These are phyloP conservation scores for Semicossyphus pulcher DNA, from an alignment of 2,113 vertebrate genomes.

Conservation along the genomic window DNA sequence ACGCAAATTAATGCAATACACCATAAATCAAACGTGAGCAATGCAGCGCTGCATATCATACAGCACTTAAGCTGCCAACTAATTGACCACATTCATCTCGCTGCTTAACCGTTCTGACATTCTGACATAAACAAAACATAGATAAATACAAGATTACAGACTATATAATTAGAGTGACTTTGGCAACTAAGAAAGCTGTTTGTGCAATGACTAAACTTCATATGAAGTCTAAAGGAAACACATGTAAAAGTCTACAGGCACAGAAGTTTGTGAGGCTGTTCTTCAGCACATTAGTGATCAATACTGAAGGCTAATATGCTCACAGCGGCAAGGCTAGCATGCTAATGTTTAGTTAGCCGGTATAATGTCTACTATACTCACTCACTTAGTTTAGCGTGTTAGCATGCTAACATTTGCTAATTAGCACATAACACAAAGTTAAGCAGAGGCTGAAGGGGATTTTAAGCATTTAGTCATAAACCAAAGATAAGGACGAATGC, in stretches of 20 bases:
- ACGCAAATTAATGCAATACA: constrained; percentile 38
- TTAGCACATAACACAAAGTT: too few species aligned
- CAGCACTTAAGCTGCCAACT: constrained; percentile 16
- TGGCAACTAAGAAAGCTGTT: constrained; percentile 13
- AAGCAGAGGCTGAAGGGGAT: too few species aligned
- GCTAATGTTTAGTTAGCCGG: too few species aligned
- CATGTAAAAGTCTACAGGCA: not conserved
- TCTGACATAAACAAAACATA: constrained; percentile 11
- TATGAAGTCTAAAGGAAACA: not conserved
- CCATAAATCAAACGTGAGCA: constrained; percentile 53
- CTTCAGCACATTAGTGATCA: too few species aligned
- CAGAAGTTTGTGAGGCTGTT: not conserved
- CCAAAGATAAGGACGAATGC: too few species aligned
- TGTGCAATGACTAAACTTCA: not conserved
- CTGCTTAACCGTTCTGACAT: not conserved
- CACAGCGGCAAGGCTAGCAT: too few species aligned
- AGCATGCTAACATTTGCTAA: too few species aligned
- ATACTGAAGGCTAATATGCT: too few species aligned
- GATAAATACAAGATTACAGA: not conserved
- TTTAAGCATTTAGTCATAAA: too few species aligned
- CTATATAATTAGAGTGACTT: constrained; percentile 2
- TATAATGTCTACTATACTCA: too few species aligned
- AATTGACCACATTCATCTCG: constrained; percentile 49
- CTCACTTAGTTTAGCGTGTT: too few species aligned
- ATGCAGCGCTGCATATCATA: constrained; percentile 24